Conservation (phyloP, 2,797 vertebrate species). For the Adelosebastes latens region DNA sequence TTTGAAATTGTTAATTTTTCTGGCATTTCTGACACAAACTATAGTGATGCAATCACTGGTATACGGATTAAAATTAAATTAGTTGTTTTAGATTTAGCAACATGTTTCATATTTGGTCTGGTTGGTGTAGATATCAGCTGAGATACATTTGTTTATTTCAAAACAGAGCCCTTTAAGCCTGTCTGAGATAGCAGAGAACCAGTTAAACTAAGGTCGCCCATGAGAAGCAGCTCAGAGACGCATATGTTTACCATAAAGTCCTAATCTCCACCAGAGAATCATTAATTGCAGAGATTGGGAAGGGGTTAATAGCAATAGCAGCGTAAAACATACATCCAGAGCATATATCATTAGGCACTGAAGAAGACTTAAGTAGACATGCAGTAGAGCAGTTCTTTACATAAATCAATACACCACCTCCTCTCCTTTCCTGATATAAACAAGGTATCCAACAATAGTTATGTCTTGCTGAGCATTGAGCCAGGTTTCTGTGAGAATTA, state of each 20-base stretch:
- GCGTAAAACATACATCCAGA: not conserved
- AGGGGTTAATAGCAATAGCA: not conserved
- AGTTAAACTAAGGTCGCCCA: constrained; percentile 7
- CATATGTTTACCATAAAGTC: not conserved
- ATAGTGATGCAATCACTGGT: not conserved
- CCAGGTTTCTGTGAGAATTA: not conserved
- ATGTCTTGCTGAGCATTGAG: not conserved
- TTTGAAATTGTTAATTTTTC: not conserved
- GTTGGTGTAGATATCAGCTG: not conserved
- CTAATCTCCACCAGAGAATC: not conserved
- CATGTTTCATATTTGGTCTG: not conserved
- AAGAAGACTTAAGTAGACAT: constrained; percentile 19
- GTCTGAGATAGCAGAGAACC: not conserved
- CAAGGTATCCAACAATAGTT: not conserved
- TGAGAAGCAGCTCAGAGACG: not conserved
- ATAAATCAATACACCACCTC: constrained; percentile 45
- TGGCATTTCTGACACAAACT: not conserved
- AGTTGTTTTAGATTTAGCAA: not conserved
- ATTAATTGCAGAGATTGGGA: constrained; percentile 1
- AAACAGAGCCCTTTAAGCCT: not conserved
- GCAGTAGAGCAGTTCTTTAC: constrained; percentile 11
- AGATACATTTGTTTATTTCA: not conserved
- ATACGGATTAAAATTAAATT: not conserved
- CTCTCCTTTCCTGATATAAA: constrained; percentile 7
- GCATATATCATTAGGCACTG: constrained; percentile 20